A percentile compares a stretch with the other conserved stretches of the same genome.
Conservation (phyloP, 2,113 vertebrate genomes). For the Salvator merianae region DNA sequence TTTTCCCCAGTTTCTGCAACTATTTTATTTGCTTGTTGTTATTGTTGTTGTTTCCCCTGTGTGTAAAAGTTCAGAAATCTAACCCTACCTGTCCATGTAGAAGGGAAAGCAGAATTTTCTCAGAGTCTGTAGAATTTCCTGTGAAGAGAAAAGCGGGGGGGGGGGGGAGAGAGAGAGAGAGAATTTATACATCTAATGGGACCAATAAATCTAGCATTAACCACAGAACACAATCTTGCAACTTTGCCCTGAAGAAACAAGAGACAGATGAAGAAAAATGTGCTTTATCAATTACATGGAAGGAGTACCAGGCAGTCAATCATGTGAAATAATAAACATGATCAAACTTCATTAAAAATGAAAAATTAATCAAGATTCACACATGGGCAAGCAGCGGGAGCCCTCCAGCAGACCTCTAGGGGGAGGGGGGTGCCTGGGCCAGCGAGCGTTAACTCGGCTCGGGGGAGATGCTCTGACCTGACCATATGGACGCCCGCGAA, state of each 20-base stretch:
- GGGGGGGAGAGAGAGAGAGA: conserved; percentile 70
- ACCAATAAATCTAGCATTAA: conserved; percentile 94
- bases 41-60: too few relatives aligned
- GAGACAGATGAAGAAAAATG: conserved; percentile 89
- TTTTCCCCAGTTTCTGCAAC: conserved; percentile 76
- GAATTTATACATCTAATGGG: conserved; percentile 92
- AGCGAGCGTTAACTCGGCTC: conserved; percentile 94
- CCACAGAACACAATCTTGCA: conserved; percentile 81
- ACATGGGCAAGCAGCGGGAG: conserved; percentile 85
- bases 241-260: conserved; percentile 82
- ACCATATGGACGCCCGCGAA: conserved; percentile 97
- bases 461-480: conserved; percentile 86
- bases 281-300: conserved; percentile 85
- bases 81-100: conserved; percentile 92
- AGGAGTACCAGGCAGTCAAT: conserved; percentile 81
- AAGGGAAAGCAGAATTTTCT: conserved; percentile 99
- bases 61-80: conserved; percentile 69
- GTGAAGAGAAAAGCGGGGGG: conserved; percentile 64
- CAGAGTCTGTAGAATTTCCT: conserved; percentile 90
- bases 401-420: conserved; percentile 75
- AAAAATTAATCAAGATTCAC: conserved; percentile 87
- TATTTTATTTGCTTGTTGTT: conserved; percentile 64
- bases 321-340: conserved; percentile 84
- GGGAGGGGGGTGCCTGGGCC: conserved; percentile 85
- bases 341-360: conserved; percentile 89